phyloP scores from a whole-genome alignment of 1,140 invertebrate species.

The Aphelenchoides fujianensis region DNA sequence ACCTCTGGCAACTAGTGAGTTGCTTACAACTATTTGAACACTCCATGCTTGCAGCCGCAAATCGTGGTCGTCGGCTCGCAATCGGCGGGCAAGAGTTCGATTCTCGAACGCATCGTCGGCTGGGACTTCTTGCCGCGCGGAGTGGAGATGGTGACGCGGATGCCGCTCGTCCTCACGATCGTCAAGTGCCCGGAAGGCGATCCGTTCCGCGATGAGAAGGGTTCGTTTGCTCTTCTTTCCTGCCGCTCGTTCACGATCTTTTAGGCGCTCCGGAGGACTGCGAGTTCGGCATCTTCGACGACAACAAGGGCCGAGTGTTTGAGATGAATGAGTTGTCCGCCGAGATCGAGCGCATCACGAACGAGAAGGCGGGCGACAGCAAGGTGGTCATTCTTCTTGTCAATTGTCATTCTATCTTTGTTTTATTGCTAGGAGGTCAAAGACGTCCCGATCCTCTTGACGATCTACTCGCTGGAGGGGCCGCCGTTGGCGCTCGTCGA shows the following conservation, averaged over 20 bases:
- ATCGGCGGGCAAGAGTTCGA: conserved; percentile 99
- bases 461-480: conserved; percentile 84
- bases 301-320: conserved; percentile 82
- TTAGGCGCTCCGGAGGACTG: too few species aligned
- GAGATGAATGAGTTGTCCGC: conserved; percentile 84
- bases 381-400: conserved; percentile 68
- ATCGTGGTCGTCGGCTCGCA: too few species aligned
- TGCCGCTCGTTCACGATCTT: too few species aligned
- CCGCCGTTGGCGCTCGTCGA: conserved; percentile 86
- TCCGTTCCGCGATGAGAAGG: too few species aligned
- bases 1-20: conserved; percentile 93
- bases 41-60: background rate
- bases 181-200: conserved; percentile 76
- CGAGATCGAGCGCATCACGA: conserved; percentile 88
- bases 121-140: conserved; percentile 92
- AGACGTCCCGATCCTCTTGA: conserved; percentile 87
- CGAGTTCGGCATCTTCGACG: conserved; percentile 94
- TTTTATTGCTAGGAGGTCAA: conserved; percentile 79
- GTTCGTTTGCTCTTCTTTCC: too few species aligned
- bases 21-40: conserved; percentile 81
- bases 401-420: background rate
- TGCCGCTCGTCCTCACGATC: conserved; percentile 87
- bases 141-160: conserved; percentile 89
- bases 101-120: conserved; percentile 93
- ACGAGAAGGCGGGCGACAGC: conserved; percentile 84